Base-by-base conservation (phyloP, 1,140 invertebrate species). In the Coelopa frigida region DNA sequence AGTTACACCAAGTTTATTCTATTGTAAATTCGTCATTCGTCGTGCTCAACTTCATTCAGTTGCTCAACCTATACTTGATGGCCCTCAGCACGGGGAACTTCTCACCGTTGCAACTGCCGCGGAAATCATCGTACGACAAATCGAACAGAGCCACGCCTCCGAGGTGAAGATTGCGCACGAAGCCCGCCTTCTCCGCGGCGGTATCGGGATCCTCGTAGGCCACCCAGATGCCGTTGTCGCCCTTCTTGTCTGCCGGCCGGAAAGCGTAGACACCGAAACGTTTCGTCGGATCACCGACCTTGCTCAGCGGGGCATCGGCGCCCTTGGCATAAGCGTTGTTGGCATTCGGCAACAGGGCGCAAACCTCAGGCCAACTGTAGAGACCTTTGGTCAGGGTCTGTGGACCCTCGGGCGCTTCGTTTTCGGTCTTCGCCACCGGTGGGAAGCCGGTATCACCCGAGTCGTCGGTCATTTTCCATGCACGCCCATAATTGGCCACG, bases 161-260 rank as follows among this genome's bases (percentile, higher is more conserved):
- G 10, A 89, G 76, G 22, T 81, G 81, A 57, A 85, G 84, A 5
- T 74, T 76, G 52, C 82, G 73, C 15, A 79, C 82, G 59, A 84
- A 93, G 3, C 74, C 67, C 0, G 87, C 86, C 62, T 95, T 96
- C 36, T 85, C 79, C 21, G 79, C 82, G 22, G 89, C 83, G 1
- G 87, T 91, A 48, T 90, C 84, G 0, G 83, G 79, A 63, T 95
- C 88, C 61, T 96, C 92, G 58, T 85, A 95, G 36, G 83, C 83
- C 1, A 94, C 83, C 93, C 93, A 97, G 44, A 93, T 78, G 27
- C 89, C 83, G 7, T 78, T 79, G 7, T 82, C 75, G 3, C 75
- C 79, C 40, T 74, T 79, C 26, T 81, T 75, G 44, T 85, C 81
- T 42, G 83, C 82, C 0, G 81, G 56, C 54, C 82, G 75, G 72